These are phyloP conservation scores for Hippopotamus amphibius DNA, from an alignment of 2,113 vertebrate species.

Conservation along the genomic window DNA sequence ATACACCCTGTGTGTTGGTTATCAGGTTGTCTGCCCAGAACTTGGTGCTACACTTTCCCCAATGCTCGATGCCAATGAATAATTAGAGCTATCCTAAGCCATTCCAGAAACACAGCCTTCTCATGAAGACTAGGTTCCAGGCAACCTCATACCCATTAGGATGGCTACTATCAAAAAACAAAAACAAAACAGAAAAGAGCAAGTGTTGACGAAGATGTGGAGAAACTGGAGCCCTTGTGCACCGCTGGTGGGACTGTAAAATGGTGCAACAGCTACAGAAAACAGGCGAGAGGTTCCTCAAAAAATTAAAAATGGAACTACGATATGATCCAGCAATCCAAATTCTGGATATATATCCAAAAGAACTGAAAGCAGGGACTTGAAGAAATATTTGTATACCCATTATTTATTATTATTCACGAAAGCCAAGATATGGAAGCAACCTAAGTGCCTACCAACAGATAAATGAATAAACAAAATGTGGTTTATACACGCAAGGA, in stretches of 20 bases:
- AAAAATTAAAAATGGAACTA: background rate
- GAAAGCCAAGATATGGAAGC: background rate
- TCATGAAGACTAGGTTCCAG: background rate
- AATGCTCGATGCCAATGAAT: background rate
- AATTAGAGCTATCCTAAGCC: background rate
- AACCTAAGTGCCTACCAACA: background rate
- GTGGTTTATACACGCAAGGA: background rate
- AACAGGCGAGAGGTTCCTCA: background rate
- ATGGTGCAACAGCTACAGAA: background rate
- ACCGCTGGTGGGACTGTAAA: background rate
- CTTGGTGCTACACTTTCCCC: background rate
- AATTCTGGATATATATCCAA: background rate
- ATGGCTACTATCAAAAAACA: background rate
- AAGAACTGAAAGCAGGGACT: background rate
- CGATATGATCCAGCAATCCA: background rate
- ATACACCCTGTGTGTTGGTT: background rate
- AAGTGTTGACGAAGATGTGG: background rate
- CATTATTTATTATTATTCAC: background rate
- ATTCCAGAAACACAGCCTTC: background rate
- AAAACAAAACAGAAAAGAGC: background rate
- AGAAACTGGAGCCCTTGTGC: background rate
- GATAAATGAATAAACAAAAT: background rate
- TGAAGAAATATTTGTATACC: background rate
- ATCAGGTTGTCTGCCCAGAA: background rate
- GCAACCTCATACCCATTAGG: background rate